These are phyloP conservation scores for Dryobotodes eremita DNA, from an alignment of 2,888 invertebrate species.

Conservation along the genomic window DNA sequence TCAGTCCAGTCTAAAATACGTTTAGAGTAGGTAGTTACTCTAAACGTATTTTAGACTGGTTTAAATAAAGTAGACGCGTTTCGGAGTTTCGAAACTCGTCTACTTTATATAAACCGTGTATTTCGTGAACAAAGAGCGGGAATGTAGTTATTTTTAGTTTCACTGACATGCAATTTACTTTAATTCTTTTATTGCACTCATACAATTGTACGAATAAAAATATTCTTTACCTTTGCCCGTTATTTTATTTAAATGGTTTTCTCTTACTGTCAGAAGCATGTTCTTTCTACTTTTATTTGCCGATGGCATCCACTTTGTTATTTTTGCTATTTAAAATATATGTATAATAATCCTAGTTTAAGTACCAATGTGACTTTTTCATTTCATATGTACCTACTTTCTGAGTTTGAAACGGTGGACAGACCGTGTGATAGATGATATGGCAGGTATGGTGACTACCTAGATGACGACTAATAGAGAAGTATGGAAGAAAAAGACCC, in stretches of 20 bases:
- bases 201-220: constrained; percentile 20
- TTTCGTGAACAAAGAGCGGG: constrained; percentile 46
- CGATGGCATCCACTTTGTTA: background rate
- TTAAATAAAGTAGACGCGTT: no score
- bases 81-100: constrained; percentile 19
- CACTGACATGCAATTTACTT: constrained; percentile 54
- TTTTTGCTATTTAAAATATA: no score
- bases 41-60: no score
- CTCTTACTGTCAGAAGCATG: background rate
- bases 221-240: constrained; percentile 1
- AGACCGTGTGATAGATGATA: background rate
- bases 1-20: constrained; percentile 9
- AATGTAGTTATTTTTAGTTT: constrained; percentile 49
- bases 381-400: background rate
- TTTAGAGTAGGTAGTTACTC: background rate
- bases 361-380: background rate
- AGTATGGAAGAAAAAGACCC: background rate
- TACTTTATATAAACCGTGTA: constrained; percentile 37
- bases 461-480: background rate
- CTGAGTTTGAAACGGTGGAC: background rate
- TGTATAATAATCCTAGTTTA: background rate
- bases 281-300: background rate
- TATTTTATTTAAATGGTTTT: constrained; percentile 21
- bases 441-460: background rate
- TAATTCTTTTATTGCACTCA: constrained; percentile 41